These are phyloP conservation scores for Sturnira hondurensis DNA, from an alignment of 2,113 vertebrate genomes.

Conservation along the genomic window DNA sequence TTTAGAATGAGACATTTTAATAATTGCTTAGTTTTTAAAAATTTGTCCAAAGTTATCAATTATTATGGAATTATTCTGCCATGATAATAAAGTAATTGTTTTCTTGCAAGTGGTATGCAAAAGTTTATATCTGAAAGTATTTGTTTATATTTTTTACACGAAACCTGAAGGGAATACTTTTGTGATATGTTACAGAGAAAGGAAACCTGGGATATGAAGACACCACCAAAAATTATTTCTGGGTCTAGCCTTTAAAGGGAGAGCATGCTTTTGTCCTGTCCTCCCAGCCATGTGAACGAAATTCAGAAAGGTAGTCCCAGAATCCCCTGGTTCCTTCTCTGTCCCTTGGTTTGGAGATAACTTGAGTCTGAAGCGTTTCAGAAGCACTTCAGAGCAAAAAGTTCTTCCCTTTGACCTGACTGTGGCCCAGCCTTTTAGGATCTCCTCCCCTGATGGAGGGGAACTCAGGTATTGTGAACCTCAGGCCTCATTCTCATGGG, in stretches of 20 bases:
- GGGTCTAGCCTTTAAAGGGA: neutral
- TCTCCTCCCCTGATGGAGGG: neutral
- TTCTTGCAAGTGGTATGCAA: neutral
- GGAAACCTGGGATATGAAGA: neutral
- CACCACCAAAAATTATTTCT: neutral
- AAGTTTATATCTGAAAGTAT: slow-evolving; percentile 4
- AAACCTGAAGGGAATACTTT: neutral
- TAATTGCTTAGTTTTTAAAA: slow-evolving; percentile 32
- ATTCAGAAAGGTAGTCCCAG: neutral
- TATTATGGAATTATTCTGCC: slow-evolving; percentile 4
- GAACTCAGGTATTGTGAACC: neutral
- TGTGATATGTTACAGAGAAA: neutral
- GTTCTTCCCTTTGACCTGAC: neutral
- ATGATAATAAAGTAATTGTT: neutral
- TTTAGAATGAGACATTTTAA: slow-evolving; percentile 30
- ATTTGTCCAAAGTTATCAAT: neutral
- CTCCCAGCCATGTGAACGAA: neutral
- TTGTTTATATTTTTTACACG: neutral
- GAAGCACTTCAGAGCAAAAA: neutral
- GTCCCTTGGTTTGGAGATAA: neutral
- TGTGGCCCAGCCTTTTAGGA: neutral
- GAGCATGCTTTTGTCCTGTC: neutral
- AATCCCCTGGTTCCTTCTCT: neutral
- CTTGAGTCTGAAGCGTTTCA: neutral
- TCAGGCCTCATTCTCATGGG: neutral